Conservation (phyloP, 1,140 invertebrate species). For the Drosophila fuyamai region DNA sequence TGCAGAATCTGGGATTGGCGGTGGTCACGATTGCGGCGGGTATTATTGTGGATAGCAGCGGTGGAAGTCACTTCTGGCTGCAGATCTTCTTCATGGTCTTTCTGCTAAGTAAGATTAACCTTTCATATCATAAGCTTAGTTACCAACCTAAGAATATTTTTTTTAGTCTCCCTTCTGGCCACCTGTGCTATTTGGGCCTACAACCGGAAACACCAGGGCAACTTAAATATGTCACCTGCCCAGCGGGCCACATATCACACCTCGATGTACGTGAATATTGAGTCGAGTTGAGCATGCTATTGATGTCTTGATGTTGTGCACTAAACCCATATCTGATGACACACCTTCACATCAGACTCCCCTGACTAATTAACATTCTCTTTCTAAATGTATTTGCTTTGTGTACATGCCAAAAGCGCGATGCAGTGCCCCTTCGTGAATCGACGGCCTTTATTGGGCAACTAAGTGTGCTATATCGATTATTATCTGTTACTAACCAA, state of each 20-base stretch:
- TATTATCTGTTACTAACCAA: constrained; percentile 31
- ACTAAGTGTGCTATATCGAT: constrained; percentile 31
- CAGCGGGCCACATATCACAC: constrained; percentile 74
- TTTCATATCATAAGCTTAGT: not conserved
- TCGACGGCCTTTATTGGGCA: constrained; percentile 75
- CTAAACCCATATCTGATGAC: constrained; percentile 10
- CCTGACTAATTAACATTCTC: constrained; percentile 50
- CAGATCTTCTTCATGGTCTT: constrained; percentile 97
- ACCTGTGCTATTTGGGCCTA: constrained; percentile 91
- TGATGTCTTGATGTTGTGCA: constrained; percentile 52
- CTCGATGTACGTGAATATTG: constrained; percentile 84
- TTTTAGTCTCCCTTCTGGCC: constrained; percentile 88
- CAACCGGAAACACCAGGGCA: constrained; percentile 89
- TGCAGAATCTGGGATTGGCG: constrained; percentile 97
- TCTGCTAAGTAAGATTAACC: constrained; percentile 86
- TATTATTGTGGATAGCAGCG: constrained; percentile 91
- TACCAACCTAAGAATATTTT: not conserved
- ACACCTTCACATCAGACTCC: not conserved
- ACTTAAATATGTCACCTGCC: constrained; percentile 92
- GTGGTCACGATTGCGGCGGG: constrained; percentile 94
- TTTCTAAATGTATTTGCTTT: constrained; percentile 44
- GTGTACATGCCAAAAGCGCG: constrained; percentile 48
- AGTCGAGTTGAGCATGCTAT: constrained; percentile 79
- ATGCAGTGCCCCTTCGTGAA: constrained; percentile 54
- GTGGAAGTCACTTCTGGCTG: constrained; percentile 94